Conservation (phyloP, 2,797 vertebrate species). For the Sebastes minor region DNA sequence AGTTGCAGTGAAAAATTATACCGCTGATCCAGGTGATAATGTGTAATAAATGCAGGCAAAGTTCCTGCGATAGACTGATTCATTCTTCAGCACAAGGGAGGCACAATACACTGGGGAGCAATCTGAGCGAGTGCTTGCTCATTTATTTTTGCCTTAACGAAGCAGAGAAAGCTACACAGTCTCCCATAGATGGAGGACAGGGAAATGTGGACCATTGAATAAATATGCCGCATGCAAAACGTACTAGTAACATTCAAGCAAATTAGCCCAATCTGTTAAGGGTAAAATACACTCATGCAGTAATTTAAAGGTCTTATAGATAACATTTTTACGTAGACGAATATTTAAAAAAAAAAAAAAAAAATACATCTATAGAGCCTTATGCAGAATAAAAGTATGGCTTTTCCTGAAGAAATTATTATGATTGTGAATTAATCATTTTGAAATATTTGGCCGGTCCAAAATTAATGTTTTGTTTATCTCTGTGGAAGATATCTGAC, state of each 20-base stretch:
- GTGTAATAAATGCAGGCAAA: slow-evolving; percentile 71
- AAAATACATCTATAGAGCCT: too few species aligned
- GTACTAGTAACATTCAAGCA: neutral
- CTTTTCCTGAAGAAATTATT: too few species aligned
- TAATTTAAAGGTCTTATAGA: neutral
- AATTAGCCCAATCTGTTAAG: neutral
- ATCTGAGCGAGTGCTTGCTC: slow-evolving; percentile 67
- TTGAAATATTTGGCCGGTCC: too few species aligned
- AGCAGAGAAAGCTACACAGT: slow-evolving; percentile 34
- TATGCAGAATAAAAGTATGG: too few species aligned
- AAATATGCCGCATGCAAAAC: slow-evolving; percentile 2
- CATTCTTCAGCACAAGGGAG: slow-evolving; percentile 62
- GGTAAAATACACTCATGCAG: neutral
- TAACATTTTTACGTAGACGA: too few species aligned
- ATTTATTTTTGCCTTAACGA: slow-evolving; percentile 77
- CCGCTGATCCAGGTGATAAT: slow-evolving; percentile 70
- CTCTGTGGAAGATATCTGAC: too few species aligned
- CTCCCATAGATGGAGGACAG: slow-evolving; percentile 5
- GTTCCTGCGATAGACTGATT: slow-evolving; percentile 54
- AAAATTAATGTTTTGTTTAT: too few species aligned
- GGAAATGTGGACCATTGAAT: slow-evolving; percentile 5
- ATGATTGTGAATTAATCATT: too few species aligned
- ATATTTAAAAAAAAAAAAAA: too few species aligned
- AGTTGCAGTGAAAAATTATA: slow-evolving; percentile 55
- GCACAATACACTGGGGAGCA: slow-evolving; percentile 72